Evolutionary conservation across 2,113 vertebrate genomes (phyloP).

Genomic region (Clarias macrocephalus): DNA sequence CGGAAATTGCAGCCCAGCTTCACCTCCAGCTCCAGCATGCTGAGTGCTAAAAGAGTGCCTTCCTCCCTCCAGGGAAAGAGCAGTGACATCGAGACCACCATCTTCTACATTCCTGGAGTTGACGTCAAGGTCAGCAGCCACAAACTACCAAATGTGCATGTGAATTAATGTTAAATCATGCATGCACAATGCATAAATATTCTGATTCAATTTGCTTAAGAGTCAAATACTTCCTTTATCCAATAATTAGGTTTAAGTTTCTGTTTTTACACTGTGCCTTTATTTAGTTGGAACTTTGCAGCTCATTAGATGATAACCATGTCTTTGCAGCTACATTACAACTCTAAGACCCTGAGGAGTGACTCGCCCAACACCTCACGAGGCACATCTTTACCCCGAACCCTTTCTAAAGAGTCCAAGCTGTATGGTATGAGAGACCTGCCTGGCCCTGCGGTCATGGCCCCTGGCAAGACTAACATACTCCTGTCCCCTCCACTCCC

Average conservation of each 20-base stretch:
- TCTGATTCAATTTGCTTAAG: background rate
- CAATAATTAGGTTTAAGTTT: background rate
- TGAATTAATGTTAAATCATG: background rate
- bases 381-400: slow-evolving; percentile 95
- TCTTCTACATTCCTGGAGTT: slow-evolving; percentile 98
- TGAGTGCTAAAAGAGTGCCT: slow-evolving; percentile 91
- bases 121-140: slow-evolving; percentile 88
- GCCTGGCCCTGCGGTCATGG: slow-evolving; percentile 77
- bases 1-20: slow-evolving; percentile 90
- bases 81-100: slow-evolving; percentile 91
- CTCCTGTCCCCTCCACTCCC: slow-evolving; percentile 88
- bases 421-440: slow-evolving; percentile 98
- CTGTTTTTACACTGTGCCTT: background rate
- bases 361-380: slow-evolving; percentile 93
- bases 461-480: slow-evolving; percentile 90
- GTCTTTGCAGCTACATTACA: slow-evolving; percentile 88
- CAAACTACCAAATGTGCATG: background rate
- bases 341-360: slow-evolving; percentile 95
- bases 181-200: background rate
- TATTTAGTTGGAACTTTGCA: background rate
- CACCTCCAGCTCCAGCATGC: slow-evolving; percentile 86
- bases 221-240: background rate
- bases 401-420: slow-evolving; percentile 98
- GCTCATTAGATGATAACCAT: background rate
- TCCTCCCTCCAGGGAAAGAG: slow-evolving; percentile 91